Conservation (phyloP, 2,797 vertebrate genomes). For the Manis javanica region DNA sequence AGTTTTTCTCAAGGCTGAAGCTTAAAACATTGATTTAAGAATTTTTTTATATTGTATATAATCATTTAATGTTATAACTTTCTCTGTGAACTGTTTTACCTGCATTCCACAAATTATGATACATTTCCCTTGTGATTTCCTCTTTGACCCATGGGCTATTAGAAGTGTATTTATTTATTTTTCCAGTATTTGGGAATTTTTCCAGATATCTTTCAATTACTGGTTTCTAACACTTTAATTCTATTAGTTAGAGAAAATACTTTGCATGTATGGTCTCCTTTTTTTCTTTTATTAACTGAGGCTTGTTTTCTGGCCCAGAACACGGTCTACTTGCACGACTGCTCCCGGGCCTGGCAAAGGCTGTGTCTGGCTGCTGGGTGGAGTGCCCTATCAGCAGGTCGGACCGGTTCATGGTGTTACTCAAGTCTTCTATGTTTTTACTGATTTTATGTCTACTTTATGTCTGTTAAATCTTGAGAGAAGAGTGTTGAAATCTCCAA, state of each 20-base stretch:
- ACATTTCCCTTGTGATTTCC: neutral
- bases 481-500: neutral
- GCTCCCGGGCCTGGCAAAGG: neutral
- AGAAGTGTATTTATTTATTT: neutral
- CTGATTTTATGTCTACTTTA: neutral
- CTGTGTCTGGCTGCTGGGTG: fast-evolving
- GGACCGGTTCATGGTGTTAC: fast-evolving
- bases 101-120: neutral
- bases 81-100: neutral
- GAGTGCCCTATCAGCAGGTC: neutral
- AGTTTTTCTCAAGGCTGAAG: neutral
- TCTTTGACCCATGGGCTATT: neutral
- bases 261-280: neutral
- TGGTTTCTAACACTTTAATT: neutral
- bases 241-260: neutral
- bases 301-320: neutral
- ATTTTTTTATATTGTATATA: neutral
- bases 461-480: no score
- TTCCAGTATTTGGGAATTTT: neutral
- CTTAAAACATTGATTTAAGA: neutral
- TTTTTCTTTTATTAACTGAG: neutral
- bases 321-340: neutral
- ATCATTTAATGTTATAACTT: neutral
- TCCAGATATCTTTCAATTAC: neutral
- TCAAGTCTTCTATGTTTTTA: neutral